Base-by-base conservation (phyloP, 2,113 vertebrate species). In the Copsychus sechellarum region DNA sequence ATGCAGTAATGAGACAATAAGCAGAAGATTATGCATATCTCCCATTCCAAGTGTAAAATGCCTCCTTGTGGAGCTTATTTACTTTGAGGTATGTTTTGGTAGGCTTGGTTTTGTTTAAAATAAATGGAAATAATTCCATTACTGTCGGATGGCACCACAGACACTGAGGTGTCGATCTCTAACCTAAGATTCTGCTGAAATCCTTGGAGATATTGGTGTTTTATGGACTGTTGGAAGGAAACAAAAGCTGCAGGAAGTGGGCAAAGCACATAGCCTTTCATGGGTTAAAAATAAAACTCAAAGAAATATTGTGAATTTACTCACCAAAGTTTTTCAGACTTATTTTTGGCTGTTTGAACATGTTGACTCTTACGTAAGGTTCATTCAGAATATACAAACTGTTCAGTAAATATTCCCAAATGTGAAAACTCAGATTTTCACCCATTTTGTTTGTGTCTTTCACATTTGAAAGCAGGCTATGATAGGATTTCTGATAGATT, bases 301-400 rank as follows among this genome's bases (percentile, higher is more conserved):
- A 61, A 92, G 72, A 72, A 87, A 62, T 76, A 72, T 12, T 72
- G 53, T 67, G 64, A 72, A 91, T 95, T 95, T 92, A 25, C 69
- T 96, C 70, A 57, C 77, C 53, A 61, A 93, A 83, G 66, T 89
- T 93, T 94, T 94, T 89, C 90, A 90, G 72, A 15, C 36, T 93
- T 98, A 95, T 97, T 98, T 98, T 96, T 95, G 97, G 95, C 61
- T 17, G 5, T 84, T 95, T 91, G 95, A 97, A 94, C 96, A 97
- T 96, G 95, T 95, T 97, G 97, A 86, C 72, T 96, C 88, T 98
- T 97, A 97, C 43, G 86, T 97, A 97, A 98, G 91, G 81, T 87
- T 96, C 82, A 89, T 95, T 95, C 85, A 89, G 96, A 94, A 95
- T 96, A 92, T 93, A 95, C 95, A 93, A 96, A 95, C 81, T 96